These are phyloP conservation scores for Caracal caracal DNA, from an alignment of 2,113 vertebrate species.

Conservation along the genomic window DNA sequence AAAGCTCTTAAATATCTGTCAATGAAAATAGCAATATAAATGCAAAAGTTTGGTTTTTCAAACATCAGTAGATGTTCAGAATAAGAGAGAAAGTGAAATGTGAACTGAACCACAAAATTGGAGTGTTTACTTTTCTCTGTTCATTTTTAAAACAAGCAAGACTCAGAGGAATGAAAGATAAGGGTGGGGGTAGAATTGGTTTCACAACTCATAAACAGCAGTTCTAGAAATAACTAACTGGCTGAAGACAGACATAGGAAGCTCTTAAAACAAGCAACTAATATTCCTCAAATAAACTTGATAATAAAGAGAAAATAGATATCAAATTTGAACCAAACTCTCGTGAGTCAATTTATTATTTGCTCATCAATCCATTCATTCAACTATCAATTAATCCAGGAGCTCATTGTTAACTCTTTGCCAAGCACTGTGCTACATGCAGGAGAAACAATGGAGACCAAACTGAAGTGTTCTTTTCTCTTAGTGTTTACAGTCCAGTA, in stretches of 20 bases:
- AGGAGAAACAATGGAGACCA: neutral
- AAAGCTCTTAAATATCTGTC: slow-evolving; percentile 4
- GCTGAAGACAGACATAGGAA: neutral
- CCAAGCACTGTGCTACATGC: neutral
- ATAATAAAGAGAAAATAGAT: neutral
- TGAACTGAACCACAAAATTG: slow-evolving; percentile 67
- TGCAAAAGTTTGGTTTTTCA: slow-evolving; percentile 48
- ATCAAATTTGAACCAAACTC: neutral
- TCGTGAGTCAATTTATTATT: neutral
- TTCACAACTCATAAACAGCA: neutral
- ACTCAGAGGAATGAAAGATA: slow-evolving; percentile 43
- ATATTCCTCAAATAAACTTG: neutral
- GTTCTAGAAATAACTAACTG: slow-evolving; percentile 24
- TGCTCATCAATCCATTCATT: neutral
- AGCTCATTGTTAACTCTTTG: neutral
- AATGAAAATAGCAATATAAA: slow-evolving; percentile 67
- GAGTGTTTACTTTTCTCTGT: neutral
- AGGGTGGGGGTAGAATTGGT: neutral
- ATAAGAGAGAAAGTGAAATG: slow-evolving; percentile 51
- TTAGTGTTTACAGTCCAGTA: neutral
- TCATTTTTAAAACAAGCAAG: slow-evolving; percentile 40
- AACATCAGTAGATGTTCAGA: slow-evolving; percentile 55
- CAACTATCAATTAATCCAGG: neutral
- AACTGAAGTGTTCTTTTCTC: neutral
- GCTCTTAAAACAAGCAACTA: slow-evolving; percentile 27